Conservation (phyloP, 2,113 vertebrate genomes). For the Brienomyrus longianalis region DNA sequence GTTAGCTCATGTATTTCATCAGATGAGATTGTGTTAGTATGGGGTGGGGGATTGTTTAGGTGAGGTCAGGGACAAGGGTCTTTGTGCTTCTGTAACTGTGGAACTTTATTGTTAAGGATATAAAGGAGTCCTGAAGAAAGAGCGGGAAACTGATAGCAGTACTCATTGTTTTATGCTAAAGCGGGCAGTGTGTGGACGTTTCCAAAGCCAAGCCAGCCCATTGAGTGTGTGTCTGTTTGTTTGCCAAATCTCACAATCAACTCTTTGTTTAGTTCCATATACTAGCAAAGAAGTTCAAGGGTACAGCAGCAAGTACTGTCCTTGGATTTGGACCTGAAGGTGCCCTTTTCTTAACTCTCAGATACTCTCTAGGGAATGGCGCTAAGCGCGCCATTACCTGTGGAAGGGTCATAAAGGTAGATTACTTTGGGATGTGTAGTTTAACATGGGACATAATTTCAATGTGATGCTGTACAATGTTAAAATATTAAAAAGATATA, state of each 20-base stretch:
- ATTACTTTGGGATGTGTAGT: background rate
- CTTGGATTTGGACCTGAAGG: background rate
- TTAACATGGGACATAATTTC: background rate
- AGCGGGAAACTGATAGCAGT: background rate
- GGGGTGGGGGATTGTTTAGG: background rate
- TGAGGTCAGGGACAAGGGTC: background rate
- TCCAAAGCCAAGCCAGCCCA: background rate
- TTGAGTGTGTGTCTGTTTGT: background rate
- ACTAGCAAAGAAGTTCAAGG: background rate
- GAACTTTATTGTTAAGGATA: background rate
- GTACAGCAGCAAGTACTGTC: background rate
- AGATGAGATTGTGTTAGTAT: background rate
- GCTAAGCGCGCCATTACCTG: background rate
- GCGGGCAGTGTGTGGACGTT: background rate
- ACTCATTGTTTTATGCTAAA: background rate
- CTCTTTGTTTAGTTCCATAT: background rate
- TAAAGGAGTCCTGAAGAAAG: background rate
- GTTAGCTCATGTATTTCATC: background rate
- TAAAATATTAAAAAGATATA: background rate
- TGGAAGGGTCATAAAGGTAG: background rate
- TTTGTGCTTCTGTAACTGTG: background rate
- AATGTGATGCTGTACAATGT: background rate
- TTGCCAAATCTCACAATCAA: background rate
- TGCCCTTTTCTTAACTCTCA: background rate
- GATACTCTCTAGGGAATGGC: background rate